These are phyloP conservation scores for Myathropa florea DNA, from an alignment of 2,888 invertebrate species.

Conservation along the genomic window DNA sequence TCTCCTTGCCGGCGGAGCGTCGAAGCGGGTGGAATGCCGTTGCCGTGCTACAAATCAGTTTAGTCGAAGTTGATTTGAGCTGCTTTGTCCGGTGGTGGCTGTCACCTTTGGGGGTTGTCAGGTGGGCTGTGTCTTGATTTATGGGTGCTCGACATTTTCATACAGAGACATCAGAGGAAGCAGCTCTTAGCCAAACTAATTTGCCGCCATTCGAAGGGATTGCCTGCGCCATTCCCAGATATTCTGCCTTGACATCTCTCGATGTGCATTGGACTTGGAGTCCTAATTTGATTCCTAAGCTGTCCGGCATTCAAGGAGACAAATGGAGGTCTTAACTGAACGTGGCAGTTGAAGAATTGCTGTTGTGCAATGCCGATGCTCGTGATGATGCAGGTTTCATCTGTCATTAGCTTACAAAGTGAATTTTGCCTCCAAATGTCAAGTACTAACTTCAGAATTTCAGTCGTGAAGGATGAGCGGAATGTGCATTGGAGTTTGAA, in stretches of 20 bases:
- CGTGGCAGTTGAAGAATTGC: not conserved
- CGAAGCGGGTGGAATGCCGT: not conserved
- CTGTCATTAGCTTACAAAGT: not conserved
- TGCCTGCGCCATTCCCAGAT: not conserved
- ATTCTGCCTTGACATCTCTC: not conserved
- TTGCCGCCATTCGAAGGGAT: slow-evolving; percentile 38
- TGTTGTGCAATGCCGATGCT: not conserved
- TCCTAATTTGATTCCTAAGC: not conserved
- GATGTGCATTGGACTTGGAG: not conserved
- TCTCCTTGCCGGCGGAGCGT: not conserved
- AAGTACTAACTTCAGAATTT: too few species aligned
- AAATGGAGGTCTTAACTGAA: not conserved
- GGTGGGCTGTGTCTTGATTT: slow-evolving; percentile 34
- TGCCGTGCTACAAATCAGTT: slow-evolving; percentile 47
- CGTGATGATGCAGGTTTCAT: not conserved
- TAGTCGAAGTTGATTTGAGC: slow-evolving; percentile 47
- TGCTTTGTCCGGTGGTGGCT: slow-evolving; percentile 19
- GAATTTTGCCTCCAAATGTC: not conserved
- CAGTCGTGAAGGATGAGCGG: too few species aligned
- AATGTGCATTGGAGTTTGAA: too few species aligned
- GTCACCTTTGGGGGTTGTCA: too few species aligned
- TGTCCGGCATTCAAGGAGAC: not conserved
- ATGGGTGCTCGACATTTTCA: slow-evolving; percentile 28
- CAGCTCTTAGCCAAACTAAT: slow-evolving; percentile 22
- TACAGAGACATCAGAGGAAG: not conserved